Base-by-base conservation (phyloP, 2,888 invertebrate genomes). In the Timema cristinae region DNA sequence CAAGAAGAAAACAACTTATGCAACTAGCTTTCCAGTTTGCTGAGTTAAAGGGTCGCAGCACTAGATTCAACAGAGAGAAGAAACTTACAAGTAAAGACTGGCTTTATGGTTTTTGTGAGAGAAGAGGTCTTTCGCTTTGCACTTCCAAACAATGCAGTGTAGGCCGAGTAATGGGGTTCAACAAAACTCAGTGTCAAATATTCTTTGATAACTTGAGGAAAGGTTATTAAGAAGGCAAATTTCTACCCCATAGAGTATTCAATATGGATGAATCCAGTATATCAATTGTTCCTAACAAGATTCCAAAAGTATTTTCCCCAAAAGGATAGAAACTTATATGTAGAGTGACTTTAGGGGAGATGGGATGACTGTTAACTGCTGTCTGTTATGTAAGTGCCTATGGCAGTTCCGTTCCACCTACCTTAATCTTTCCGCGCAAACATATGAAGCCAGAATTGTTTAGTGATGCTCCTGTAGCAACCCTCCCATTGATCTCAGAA, bases 161-260 rank as follows among this genome's bases (percentile, higher is more conserved):
- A 67, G 79, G 79, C 4, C 71, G 80, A 69, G 79, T 80, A 66
- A 73, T 75, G 66, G 79, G 78, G 1, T 82, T 81, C 67, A 79
- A 80, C 69, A 79, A 76, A 77, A 72, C 74, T n/a, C 76, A 76
- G 5, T 78, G 79, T 7, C 71, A 72, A 67, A 49, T 74, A 51
- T 78, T 79, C 77, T 78, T 76, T 76, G 75, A 78, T 66, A 75
- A 78, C 70, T 76, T 78, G 71, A 75, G 78, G 72, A 66, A 68
- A 9, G 48, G 76, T 13, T 76, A 74, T 66, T 52, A 75, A 6
- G 7, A 77, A 69, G 73, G 76, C 50, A 74, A 76, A 52, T 76
- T 78, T 76, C 48, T 66, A n/a, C 74, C 78, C 47, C 72, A 75
- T 70, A 63, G 68, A 73, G 74, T 76, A 52, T 77, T 72, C 54